A percentile compares a stretch with the other conserved stretches of the same genome.
Evolutionary conservation across 2,113 vertebrate genomes (phyloP).

Genomic region (Coryphaenoides rupestris): DNA sequence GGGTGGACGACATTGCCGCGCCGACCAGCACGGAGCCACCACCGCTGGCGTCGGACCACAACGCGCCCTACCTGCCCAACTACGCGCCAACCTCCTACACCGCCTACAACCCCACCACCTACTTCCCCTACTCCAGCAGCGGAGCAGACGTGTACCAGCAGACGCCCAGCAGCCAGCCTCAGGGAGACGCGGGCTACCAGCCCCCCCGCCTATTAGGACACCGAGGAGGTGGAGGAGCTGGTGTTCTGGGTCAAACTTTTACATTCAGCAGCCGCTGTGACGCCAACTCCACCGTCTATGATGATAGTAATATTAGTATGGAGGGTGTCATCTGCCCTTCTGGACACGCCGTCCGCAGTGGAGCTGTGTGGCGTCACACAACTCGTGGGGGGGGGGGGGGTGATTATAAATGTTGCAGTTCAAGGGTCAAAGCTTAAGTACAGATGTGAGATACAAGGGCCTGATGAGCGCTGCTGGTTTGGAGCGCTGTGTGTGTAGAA

Average conservation of each 20-base stretch:
- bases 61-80: conserved; percentile 66
- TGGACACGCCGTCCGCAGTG: too few species aligned
- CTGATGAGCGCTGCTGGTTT: too few species aligned
- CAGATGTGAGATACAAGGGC: too few species aligned
- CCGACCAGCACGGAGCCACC: conserved; percentile 75
- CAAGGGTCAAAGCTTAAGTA: too few species aligned
- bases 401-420: too few species aligned
- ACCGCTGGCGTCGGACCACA: conserved; percentile 44
- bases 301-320: too few species aligned
- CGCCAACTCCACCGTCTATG: neutral
- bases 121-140: conserved; percentile 78
- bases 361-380: too few species aligned
- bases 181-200: conserved; percentile 73
- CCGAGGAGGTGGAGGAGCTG: neutral
- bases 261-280: neutral
- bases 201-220: conserved; percentile 80
- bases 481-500: too few species aligned
- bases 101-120: conserved; percentile 57
- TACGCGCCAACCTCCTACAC: conserved; percentile 62
- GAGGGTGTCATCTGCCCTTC: neutral
- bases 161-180: conserved; percentile 53
- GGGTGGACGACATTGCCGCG: conserved; percentile 72
- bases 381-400: too few species aligned
- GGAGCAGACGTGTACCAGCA: conserved; percentile 74
- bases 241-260: neutral